Conservation (phyloP, 2,888 invertebrate genomes). For the Eupeodes luniger region DNA sequence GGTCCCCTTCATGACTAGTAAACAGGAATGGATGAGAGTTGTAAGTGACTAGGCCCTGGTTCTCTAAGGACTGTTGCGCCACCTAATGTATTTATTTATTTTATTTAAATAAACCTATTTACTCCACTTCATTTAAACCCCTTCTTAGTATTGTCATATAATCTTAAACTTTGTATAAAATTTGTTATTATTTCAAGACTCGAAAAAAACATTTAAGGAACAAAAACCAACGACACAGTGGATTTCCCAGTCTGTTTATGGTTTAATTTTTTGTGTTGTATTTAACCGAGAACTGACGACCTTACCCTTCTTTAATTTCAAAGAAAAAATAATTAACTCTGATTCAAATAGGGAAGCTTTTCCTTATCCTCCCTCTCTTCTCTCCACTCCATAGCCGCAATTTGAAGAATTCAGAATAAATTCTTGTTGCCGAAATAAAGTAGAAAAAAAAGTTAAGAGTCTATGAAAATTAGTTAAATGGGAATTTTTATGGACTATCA, state of each 20-base stretch:
- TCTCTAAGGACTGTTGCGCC: too few species aligned
- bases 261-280: not conserved
- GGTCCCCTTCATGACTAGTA: too few species aligned
- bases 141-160: too few species aligned
- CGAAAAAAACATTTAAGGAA: not conserved
- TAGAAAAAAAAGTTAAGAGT: not conserved
- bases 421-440: not conserved
- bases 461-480: slow-evolving; percentile 22
- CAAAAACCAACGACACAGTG: not conserved
- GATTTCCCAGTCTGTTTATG: not conserved
- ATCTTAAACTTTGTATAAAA: too few species aligned
- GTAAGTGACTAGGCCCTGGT: too few species aligned
- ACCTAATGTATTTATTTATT: too few species aligned
- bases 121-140: too few species aligned
- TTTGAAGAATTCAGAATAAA: not conserved
- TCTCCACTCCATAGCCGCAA: too few species aligned
- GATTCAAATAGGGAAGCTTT: not conserved
- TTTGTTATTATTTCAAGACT: too few species aligned
- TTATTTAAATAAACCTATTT: too few species aligned
- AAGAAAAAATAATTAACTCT: not conserved
- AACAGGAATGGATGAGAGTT: too few species aligned
- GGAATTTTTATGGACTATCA: slow-evolving; percentile 4
- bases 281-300: not conserved
- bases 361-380: too few species aligned
- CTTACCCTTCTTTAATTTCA: not conserved